These are phyloP conservation scores for Melikaiella ostensackeni DNA, from an alignment of 2,888 invertebrate species.

Conservation along the genomic window DNA sequence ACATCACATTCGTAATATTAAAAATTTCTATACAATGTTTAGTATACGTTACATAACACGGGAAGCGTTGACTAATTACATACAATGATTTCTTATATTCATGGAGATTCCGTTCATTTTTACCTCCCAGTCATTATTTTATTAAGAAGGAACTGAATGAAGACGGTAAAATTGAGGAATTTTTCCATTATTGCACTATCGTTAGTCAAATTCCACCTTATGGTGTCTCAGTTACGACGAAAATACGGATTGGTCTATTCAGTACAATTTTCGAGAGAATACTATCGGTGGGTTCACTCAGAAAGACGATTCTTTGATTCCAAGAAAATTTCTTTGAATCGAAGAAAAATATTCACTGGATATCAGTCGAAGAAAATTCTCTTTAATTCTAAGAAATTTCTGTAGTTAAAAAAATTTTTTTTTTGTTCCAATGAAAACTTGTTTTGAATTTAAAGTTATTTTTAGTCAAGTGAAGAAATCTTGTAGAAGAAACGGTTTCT, in stretches of 20 bases:
- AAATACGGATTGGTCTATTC: not conserved
- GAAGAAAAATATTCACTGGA: too few relatives aligned
- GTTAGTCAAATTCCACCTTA: conserved; percentile 7
- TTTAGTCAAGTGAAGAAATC: too few relatives aligned
- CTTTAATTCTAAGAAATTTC: too few relatives aligned
- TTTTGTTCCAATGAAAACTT: too few relatives aligned
- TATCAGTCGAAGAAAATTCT: too few relatives aligned
- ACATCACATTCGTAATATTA: conserved; percentile 73
- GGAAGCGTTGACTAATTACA: conserved; percentile 18
- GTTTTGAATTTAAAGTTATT: too few relatives aligned
- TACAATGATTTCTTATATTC: conserved; percentile 3
- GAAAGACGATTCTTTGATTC: too few relatives aligned
- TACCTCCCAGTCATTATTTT: not conserved
- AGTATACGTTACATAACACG: conserved; percentile 9
- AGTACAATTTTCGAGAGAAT: not conserved
- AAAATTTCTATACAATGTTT: conserved; percentile 26
- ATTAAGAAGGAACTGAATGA: not conserved
- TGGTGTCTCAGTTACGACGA: conserved; percentile 11
- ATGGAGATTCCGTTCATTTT: not conserved
- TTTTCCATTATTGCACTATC: conserved; percentile 8
- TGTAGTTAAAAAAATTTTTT: too few relatives aligned
- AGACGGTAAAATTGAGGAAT: not conserved
- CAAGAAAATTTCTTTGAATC: too few relatives aligned
- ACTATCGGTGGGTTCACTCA: not conserved
- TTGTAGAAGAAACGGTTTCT: too few relatives aligned